A percentile compares a stretch with the other conserved stretches of the same genome.
These are phyloP conservation scores for Triplophysa yarkandensis DNA, from an alignment of 2,797 vertebrate species.

Conservation along the genomic window DNA sequence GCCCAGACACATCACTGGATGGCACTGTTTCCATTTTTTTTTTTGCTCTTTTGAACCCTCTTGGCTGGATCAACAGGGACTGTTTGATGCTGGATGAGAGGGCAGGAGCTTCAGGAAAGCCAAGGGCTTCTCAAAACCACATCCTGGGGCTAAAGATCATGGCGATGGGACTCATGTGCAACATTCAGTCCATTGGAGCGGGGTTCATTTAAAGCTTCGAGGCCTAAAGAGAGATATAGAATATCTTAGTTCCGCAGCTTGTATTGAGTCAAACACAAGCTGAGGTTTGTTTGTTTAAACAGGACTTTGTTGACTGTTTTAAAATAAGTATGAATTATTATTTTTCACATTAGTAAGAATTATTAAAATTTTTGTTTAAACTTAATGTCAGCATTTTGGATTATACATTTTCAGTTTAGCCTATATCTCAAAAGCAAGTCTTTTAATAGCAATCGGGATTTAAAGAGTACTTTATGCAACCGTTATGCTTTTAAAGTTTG, in stretches of 20 bases:
- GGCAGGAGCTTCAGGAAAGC: slow-evolving; percentile 58
- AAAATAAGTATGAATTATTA: background rate
- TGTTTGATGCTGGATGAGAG: slow-evolving; percentile 76
- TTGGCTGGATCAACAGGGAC: slow-evolving; percentile 73
- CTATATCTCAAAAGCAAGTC: background rate
- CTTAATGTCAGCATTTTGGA: background rate
- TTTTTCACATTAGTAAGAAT: background rate
- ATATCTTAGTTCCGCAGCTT: background rate
- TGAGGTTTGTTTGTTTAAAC: slow-evolving; percentile 5
- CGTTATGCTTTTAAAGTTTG: background rate
- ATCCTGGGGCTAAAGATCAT: slow-evolving; percentile 59
- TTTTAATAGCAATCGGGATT: background rate
- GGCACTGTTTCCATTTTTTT: slow-evolving; percentile 99
- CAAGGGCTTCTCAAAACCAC: slow-evolving; percentile 30
- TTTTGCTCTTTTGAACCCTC: slow-evolving; percentile 65
- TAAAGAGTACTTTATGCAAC: background rate
- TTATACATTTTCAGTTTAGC: background rate
- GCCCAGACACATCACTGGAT: slow-evolving; percentile 98
- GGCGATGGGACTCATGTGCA: background rate
- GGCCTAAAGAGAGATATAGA: background rate
- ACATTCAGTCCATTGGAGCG: slow-evolving; percentile 2
- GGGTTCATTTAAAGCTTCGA: background rate
- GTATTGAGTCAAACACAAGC: background rate
- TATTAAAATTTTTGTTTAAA: background rate
- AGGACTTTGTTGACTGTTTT: background rate